Evolutionary conservation across 2,888 invertebrate genomes (phyloP).

Genomic region (Nomada hirtipes): DNA sequence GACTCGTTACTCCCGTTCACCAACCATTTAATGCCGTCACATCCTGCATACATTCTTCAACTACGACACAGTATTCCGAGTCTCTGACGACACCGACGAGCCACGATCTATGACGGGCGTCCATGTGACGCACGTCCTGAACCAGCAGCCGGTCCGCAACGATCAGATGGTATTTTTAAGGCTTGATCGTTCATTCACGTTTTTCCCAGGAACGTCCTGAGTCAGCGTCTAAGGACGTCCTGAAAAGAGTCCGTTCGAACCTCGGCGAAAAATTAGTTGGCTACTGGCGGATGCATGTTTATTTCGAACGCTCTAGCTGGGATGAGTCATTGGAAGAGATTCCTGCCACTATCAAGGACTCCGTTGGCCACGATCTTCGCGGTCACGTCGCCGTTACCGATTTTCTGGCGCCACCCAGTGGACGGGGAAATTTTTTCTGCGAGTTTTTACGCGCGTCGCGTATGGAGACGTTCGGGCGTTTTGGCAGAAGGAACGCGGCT

Average conservation of each 20-base stretch:
- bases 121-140: slow-evolving; percentile 60
- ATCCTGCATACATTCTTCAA: slow-evolving; percentile 1
- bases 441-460: background rate
- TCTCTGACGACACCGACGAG: slow-evolving; percentile 61
- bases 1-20: background rate
- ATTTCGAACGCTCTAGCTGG: slow-evolving; percentile 52
- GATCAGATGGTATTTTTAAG: slow-evolving; percentile 66
- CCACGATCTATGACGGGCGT: slow-evolving; percentile 31
- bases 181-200: slow-evolving; percentile 72
- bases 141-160: background rate
- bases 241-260: slow-evolving; percentile 18
- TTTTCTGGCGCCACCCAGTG: slow-evolving; percentile 55
- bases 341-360: slow-evolving; percentile 59
- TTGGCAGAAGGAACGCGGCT: no score
- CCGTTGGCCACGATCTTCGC: slow-evolving; percentile 53
- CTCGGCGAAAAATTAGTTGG: slow-evolving; percentile 32
- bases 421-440: slow-evolving; percentile 7
- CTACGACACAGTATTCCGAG: slow-evolving; percentile 57
- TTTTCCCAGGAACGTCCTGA: slow-evolving; percentile 69
- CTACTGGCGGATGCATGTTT: slow-evolving; percentile 40
- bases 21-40: slow-evolving; percentile 15
- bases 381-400: slow-evolving; percentile 24
- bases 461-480: no score
- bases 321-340: slow-evolving; percentile 66
- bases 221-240: slow-evolving; percentile 70